Evolutionary conservation across 2,888 invertebrate genomes (phyloP), one percentile per base, ranked within the genome.

Genomic region (Ceramica pisi): DNA sequence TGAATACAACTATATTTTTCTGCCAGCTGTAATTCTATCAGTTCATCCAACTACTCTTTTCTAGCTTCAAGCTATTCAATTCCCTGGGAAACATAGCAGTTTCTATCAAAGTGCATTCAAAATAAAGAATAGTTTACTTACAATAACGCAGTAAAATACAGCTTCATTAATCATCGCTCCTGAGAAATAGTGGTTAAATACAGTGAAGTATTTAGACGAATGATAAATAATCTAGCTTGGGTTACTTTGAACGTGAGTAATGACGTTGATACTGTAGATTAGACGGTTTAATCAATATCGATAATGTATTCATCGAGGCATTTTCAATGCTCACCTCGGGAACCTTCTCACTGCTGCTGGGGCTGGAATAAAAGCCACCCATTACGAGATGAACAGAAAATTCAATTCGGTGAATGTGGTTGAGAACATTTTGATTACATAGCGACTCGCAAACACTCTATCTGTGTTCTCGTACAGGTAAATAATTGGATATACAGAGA

Each of bases 341-440:
- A 83, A 77, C 80, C 81, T 81, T 81, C 81, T 78, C 80, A 81
- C 67, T 71, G 73, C 71, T 80, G 72, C 68, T 76, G 50, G 72
- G 71, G 84, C 80, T 82, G 75, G 83, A 84, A 88, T 89, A 87
- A 88, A 90, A 87, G 86, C 90, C 80, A 79, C 76, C 87, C 87
- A 91, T 91, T 90, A 90, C 87, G 85, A 88, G 88, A 90, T 90
- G 87, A 89, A 89, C 86, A 78, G 86, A 89, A 91, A 89, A 89
- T 90, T 86, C 88, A 88, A 88, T 90, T 87, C 86, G 62, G 71
- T 85, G 87, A 89, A 90, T 91, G 89, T 87, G 90, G 89, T 86
- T 83, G 82, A 82, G 88, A 86, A 88, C 88, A 86, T 90, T 91
- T 89, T 90, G 90, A 88, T 90, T 90, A 88, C 88, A 88, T 82